Base-by-base conservation (phyloP, 2,888 invertebrate species). In the Cordylochernes scorpioides region DNA sequence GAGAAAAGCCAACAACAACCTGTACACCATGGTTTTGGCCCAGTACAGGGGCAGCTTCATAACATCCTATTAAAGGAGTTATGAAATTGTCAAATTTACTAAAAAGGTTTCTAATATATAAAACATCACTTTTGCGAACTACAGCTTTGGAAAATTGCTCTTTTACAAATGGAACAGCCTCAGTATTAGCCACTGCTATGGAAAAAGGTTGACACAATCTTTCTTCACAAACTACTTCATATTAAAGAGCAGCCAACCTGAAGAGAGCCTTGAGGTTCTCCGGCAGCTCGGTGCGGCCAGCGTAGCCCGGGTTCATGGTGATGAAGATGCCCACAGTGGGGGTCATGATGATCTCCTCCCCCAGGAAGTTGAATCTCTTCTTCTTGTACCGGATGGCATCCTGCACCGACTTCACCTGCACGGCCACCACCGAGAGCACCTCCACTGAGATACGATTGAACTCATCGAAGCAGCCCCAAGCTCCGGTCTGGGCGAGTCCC, bases 391-490 rank as follows among this genome's bases (percentile, higher is more conserved):
- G 65, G 34, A 88, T 72, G 7, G 84, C 82, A 50, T 88, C 84
- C 51, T 62, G 52, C 26, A 55, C 52, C 40, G 48, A 48, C 41
- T 52, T 51, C n/a, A 51, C 86, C 62, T 91, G 91, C 0, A 88
- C 88, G 2, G 88, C 88, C 2, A 91, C 88, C 2, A 91, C 91
- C 10, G 88, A 91, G 26, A 91, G 56, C 3, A 91, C 91, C 57
- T 91, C 88, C 2, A 91, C 86, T 1, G 86, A 80, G 45, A 91
- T 91, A 41, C 88, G 64, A 53, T 91, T 91, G 52, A 91, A 91
- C 52, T 91, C 88, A 51, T 91, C 88, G 55, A 91, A 91, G 51
- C 91, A 91, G 15, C 88, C 88, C 88, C 88, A 88, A 27, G 86
- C 84, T 1, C 88, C 88, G 3, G 88, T 86, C 56, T 88, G 88